Evolutionary conservation across 2,113 vertebrate genomes (phyloP), one percentile per base, ranked within the genome.

Genomic region (Chionis minor): DNA sequence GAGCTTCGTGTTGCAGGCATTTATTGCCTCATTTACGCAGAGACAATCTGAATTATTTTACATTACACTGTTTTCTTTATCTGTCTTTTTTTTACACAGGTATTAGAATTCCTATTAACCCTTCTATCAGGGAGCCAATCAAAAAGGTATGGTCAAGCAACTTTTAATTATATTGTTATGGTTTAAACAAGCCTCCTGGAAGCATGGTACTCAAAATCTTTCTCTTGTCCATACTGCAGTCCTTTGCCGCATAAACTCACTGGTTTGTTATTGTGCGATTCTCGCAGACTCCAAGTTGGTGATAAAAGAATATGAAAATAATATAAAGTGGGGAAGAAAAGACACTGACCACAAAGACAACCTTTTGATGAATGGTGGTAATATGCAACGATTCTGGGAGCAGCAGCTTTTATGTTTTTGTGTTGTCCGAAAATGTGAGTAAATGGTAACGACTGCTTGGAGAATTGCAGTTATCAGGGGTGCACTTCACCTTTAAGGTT

Each of bases 11-110:
- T 96, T 90, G 75, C 92, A 93, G 82, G 85, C 96, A 93, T 97
- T 97, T 97, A 96, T 94, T 95, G 95, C 96, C 94, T 97, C 95
- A 97, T 97, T 97, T 97, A 86, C 95, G 88, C 81, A 93, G 78
- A 96, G 87, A 95, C 96, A 88, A 94, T 95, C 59, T 74, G 94
- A 94, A 95, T 95, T 97, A 94, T 93, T 97, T 96, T 71, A 96
- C 79, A 67, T 95, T 93, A 86, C 52, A 24, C 59, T 91, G 84
- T 95, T 96, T 93, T 96, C 94, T 95, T 88, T 95, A 94, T 97
- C 61, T 92, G 62, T 54, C 67, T 79, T 85, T 65, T 65, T 88
- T 96, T 81, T 70, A 77, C 32, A 49, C 58, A 86, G 70, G 89
- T 95, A 80, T 95, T 92, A 91, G 87, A 86, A 96, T 88, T 77